Evolutionary conservation across 2,888 invertebrate genomes (phyloP), one percentile per base, ranked within the genome.

Genomic region (Muscina levida): DNA sequence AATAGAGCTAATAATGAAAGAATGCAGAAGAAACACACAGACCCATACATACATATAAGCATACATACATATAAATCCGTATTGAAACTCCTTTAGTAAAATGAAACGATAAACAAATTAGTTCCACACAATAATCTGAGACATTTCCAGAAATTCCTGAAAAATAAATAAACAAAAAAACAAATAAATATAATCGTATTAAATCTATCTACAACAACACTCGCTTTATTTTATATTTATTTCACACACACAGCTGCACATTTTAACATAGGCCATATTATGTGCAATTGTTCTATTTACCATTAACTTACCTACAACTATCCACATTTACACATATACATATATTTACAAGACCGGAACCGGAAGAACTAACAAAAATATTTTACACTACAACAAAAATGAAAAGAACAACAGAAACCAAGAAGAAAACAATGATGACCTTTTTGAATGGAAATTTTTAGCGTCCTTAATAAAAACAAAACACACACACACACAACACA

Each of bases 391-490:
- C 17, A 72, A 17, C 15, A 6, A 72, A 78, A 70, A 65, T 8
- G 26, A 44, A 44, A 79, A n/a, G 53, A 53, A 79, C 51, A 48
- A 42, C 51, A n/a, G n/a, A n/a, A 76, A n/a, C n/a, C n/a, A n/a
- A n/a, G n/a, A n/a, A 48, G 48, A 44, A 78, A n/a, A 74, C 59
- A 77, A 72, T 68, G 48, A 81, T 81, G 81, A 81, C 81, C 81
- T 81, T 81, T 81, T 81, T 77, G 77, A 81, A 81, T 81, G 81
- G 81, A 81, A 81, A 81, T 72, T 81, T 77, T 78, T 81, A 81
- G 81, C 81, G 81, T 81, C 81, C 81, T 81, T 78, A 68, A 78
- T 59, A 56, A 71, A 39, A 74, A 59, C 31, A 75, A 57, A 65
- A 46, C 68, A 73, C 66, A 48, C 15, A 73, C 72, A 76, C 48